Evolutionary conservation across 2,797 vertebrate genomes (phyloP).

Genomic region (Siniperca scherzeri): DNA sequence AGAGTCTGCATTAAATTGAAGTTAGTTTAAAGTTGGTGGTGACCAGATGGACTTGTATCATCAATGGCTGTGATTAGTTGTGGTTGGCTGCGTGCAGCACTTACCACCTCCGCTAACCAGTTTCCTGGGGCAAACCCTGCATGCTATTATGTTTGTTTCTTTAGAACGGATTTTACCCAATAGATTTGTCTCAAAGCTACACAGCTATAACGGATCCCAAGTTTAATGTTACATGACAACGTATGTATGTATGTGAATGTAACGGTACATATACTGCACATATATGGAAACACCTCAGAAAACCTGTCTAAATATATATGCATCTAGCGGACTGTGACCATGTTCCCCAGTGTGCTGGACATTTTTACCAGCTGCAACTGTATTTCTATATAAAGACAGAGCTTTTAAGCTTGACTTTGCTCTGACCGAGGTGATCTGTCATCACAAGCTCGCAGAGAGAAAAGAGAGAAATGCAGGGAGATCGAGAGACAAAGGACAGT

Average conservation of each 20-base stretch:
- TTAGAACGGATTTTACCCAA: not conserved
- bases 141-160: not conserved
- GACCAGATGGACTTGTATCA: not conserved
- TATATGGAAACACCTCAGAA: not conserved
- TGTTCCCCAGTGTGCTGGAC: constrained; percentile 5
- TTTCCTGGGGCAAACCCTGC: not conserved
- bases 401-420: constrained; percentile 71
- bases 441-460: constrained; percentile 53
- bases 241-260: too few species aligned
- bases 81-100: not conserved
- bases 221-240: not conserved
- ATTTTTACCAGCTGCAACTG: constrained; percentile 51
- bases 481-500: constrained; percentile 69
- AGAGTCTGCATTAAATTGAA: not conserved
- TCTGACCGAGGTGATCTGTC: constrained; percentile 75
- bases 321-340: not conserved
- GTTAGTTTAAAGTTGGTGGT: not conserved
- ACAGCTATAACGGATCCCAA: not conserved
- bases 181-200: not conserved
- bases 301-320: constrained; percentile 5
- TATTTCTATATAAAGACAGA: constrained; percentile 60
- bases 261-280: not conserved
- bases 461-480: constrained; percentile 47
- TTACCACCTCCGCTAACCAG: not conserved
- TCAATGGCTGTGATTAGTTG: not conserved